Evolutionary conservation across 2,797 vertebrate genomes (phyloP).

Genomic region (Helostoma temminkii): DNA sequence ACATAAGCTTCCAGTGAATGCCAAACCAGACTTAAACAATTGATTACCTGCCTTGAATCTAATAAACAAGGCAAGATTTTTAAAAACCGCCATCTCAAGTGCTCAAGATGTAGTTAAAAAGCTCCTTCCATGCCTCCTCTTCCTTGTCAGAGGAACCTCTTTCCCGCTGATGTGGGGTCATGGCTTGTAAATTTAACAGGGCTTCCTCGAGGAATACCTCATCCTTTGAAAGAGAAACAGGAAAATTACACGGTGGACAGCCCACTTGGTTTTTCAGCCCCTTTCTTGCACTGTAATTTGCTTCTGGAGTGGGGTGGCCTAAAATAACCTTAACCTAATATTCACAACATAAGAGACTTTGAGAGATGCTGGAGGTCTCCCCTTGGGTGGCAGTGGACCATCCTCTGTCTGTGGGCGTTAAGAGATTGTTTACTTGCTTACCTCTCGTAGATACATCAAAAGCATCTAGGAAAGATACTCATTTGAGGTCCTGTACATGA

Average conservation of each 20-base stretch:
- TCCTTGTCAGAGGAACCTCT: conserved; percentile 61
- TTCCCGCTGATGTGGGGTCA: conserved; percentile 78
- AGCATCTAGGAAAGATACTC: conserved; percentile 33
- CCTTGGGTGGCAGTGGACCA: conserved; percentile 81
- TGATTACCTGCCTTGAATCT: conserved; percentile 15
- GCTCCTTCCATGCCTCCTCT: conserved; percentile 42
- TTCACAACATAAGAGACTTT: conserved; percentile 78
- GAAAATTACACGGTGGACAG: conserved; percentile 84
- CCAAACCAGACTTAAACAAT: conserved; percentile 14
- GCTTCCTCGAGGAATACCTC: conserved; percentile 83
- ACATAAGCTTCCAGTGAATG: conserved; percentile 20
- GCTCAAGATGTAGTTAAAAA: conserved; percentile 43
- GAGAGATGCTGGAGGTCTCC: conserved; percentile 84
- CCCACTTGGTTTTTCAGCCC: conserved; percentile 73
- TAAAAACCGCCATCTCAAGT: conserved; percentile 29
- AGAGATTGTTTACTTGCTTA: conserved; percentile 76
- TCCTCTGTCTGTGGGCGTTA: conserved; percentile 56
- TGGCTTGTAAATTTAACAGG: conserved; percentile 81
- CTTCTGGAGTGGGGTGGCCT: conserved; percentile 75
- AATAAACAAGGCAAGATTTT: conserved; percentile 5
- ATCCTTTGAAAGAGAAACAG: conserved; percentile 84
- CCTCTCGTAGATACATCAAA: conserved; percentile 60
- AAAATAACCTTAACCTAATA: conserved; percentile 88
- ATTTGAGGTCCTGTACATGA: conserved; percentile 43
- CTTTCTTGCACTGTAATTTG: conserved; percentile 81